Percentiles rank a stretch among this genome's conserved stretches.
Evolutionary conservation across 2,113 vertebrate genomes (phyloP).

Genomic region (Elephantulus edwardii): DNA sequence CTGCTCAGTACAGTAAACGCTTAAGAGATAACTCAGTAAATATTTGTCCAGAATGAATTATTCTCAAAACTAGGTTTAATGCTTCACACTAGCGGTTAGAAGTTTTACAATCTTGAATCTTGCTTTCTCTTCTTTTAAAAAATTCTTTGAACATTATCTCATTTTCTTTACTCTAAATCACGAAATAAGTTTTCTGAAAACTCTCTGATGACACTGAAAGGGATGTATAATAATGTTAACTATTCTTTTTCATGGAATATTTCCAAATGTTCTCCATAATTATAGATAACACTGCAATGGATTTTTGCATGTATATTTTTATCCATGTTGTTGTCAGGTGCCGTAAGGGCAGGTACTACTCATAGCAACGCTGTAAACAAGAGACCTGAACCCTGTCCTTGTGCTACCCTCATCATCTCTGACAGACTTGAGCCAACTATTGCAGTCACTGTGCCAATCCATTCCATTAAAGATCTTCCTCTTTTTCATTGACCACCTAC

Average conservation of each 20-base stretch:
- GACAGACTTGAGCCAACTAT: too few relatives aligned
- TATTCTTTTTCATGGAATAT: background rate
- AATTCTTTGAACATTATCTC: background rate
- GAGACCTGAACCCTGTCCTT: too few relatives aligned
- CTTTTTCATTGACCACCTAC: too few relatives aligned
- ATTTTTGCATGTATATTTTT: too few relatives aligned
- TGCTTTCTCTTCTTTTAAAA: background rate
- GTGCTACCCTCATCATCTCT: too few relatives aligned
- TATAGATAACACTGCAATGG: too few relatives aligned
- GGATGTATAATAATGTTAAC: slow-evolving; percentile 6
- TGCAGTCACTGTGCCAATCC: too few relatives aligned
- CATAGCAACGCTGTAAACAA: too few relatives aligned
- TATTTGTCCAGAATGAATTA: background rate
- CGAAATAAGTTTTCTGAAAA: background rate
- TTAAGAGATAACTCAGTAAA: background rate
- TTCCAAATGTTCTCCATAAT: background rate
- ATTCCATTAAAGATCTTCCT: too few relatives aligned
- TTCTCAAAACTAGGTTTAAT: background rate
- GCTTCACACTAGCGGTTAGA: background rate
- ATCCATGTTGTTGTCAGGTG: too few relatives aligned
- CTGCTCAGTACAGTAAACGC: background rate
- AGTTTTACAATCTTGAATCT: background rate
- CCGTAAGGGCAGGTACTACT: too few relatives aligned
- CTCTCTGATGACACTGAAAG: background rate
- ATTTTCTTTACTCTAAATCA: background rate